These are phyloP conservation scores for Hesperophylax magnus DNA, from an alignment of 1,140 invertebrate genomes.

Conservation along the genomic window DNA sequence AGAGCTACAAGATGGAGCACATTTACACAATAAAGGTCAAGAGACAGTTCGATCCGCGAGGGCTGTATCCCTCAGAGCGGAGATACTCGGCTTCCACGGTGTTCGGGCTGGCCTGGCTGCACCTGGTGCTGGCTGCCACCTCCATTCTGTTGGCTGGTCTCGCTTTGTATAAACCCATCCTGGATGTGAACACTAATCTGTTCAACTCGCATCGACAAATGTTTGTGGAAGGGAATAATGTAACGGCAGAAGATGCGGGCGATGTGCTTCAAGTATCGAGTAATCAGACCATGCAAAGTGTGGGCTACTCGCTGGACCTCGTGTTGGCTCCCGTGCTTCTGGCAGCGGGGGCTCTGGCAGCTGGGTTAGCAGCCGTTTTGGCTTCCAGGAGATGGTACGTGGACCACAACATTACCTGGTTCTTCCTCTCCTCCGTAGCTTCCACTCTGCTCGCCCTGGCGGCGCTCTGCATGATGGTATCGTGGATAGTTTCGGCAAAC, in stretches of 20 bases:
- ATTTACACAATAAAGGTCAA: conserved; percentile 77
- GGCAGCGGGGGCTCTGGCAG: conserved; percentile 68
- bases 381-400: conserved; percentile 78
- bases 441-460: conserved; percentile 67
- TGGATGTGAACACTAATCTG: conserved; percentile 5
- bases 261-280: too few relatives aligned
- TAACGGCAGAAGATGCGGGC: not conserved
- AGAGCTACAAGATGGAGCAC: conserved; percentile 70
- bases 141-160: conserved; percentile 71
- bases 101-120: conserved; percentile 74
- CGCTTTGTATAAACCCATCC: not conserved
- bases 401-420: conserved; percentile 75
- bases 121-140: conserved; percentile 71
- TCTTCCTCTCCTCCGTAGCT: conserved; percentile 71
- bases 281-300: too few relatives aligned
- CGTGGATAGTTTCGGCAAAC: conserved; percentile 62
- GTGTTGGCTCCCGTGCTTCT: conserved; percentile 67
- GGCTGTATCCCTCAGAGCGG: conserved; percentile 75
- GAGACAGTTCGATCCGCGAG: conserved; percentile 72
- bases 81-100: conserved; percentile 78
- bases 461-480: conserved; percentile 62
- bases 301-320: conserved; percentile 7
- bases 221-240: not conserved
- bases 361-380: conserved; percentile 71
- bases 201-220: not conserved